These are phyloP conservation scores for Mormyrus lacerda DNA, from an alignment of 2,113 vertebrate genomes.

Conservation along the genomic window DNA sequence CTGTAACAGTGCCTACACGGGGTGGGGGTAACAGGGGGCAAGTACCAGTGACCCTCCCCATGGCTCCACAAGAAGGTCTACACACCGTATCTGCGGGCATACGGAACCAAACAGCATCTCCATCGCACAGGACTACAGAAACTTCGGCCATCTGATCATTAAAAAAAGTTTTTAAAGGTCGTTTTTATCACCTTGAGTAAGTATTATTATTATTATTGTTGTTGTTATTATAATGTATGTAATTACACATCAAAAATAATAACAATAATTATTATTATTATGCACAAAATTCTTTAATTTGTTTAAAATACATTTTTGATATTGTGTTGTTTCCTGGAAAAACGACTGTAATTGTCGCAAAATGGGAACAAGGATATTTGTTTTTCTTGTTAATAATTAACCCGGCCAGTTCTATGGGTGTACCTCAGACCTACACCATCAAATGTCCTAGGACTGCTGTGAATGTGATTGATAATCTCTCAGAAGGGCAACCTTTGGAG, in stretches of 20 bases:
- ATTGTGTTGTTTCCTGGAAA: not conserved
- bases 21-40: not conserved
- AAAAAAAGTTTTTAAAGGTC: not conserved
- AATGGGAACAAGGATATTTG: constrained; percentile 13
- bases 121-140: constrained; percentile 33
- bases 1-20: not conserved
- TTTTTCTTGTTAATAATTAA: constrained; percentile 23
- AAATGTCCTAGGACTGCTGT: not conserved
- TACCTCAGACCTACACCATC: not conserved
- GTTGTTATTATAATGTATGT: not conserved
- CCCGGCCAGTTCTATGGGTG: constrained; percentile 2
- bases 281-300: not conserved
- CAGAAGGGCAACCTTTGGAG: not conserved
- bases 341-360: not conserved
- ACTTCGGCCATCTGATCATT: constrained; percentile 40
- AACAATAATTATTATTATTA: not conserved
- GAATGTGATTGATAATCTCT: not conserved
- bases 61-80: constrained; percentile 26
- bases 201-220: not conserved
- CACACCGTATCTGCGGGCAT: constrained; percentile 34
- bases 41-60: constrained; percentile 28
- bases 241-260: no score
- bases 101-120: constrained; percentile 13
- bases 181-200: not conserved
- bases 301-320: not conserved